Evolutionary conservation across 1,140 invertebrate species (phyloP).

Genomic region (Caenorhabditis brenneri): DNA sequence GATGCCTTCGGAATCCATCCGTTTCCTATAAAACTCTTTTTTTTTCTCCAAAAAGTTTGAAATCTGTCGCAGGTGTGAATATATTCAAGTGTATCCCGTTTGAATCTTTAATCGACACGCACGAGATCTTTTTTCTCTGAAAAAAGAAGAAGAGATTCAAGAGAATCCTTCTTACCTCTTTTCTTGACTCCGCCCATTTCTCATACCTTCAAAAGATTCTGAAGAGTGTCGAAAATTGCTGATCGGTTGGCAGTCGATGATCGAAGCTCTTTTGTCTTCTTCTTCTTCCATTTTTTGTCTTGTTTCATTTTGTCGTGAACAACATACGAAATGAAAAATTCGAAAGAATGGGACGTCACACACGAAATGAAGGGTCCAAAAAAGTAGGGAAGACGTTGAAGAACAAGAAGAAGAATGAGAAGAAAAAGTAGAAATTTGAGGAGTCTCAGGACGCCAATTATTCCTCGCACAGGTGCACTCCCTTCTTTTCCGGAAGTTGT

Average conservation of each 20-base stretch:
- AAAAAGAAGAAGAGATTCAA: not conserved
- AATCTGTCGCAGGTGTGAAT: constrained; percentile 29
- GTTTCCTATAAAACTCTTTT: constrained; percentile 30
- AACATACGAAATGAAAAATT: constrained; percentile 16
- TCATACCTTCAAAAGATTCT: constrained; percentile 9
- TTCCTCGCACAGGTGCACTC: constrained; percentile 41
- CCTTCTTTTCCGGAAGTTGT: constrained; percentile 28
- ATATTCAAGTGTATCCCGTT: not conserved
- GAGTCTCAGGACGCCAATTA: constrained; percentile 37
- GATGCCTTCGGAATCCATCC: not conserved
- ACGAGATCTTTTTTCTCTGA: not conserved
- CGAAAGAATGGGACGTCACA: constrained; percentile 30
- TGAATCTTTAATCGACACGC: constrained; percentile 40
- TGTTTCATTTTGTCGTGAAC: not conserved
- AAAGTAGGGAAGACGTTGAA: not conserved
- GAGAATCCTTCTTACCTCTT: not conserved
- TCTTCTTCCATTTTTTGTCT: not conserved
- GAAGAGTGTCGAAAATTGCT: constrained; percentile 11
- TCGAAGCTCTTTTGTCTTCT: not conserved
- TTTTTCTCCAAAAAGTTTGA: not conserved
- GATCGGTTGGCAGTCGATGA: not conserved
- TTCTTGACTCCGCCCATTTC: constrained; percentile 14
- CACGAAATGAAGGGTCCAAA: not conserved
- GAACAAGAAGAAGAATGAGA: not conserved
- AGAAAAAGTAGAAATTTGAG: constrained; percentile 36